phyloP scores from a whole-genome alignment of 2,888 invertebrate genomes.

The Netelia fuscicornis region DNA sequence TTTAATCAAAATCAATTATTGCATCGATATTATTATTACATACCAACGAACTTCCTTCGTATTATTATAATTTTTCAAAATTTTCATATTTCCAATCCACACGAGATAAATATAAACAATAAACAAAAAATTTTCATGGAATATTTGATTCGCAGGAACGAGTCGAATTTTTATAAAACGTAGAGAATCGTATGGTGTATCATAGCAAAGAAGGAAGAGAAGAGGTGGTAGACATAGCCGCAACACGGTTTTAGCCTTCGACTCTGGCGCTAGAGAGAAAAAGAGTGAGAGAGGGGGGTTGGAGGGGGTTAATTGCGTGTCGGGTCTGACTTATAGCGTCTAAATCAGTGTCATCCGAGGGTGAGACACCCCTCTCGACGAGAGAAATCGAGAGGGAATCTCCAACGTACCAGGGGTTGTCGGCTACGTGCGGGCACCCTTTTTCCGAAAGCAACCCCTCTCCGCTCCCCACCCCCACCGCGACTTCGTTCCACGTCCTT shows the following conservation, averaged over 20 bases:
- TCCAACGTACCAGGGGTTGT: conserved; percentile 19
- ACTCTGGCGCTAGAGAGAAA: conserved; percentile 13
- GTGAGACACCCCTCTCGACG: conserved; percentile 63
- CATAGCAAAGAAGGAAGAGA: conserved; percentile 34
- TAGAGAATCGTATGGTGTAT: conserved; percentile 7
- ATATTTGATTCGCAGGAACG: background rate
- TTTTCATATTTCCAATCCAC: background rate
- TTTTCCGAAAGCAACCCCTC: conserved; percentile 44
- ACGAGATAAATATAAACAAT: background rate
- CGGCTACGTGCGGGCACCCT: conserved; percentile 60
- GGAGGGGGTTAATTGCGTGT: conserved; percentile 81
- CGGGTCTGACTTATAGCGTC: conserved; percentile 83
- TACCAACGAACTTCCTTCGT: background rate
- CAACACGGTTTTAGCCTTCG: conserved; percentile 43
- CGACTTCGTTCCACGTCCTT: too few species aligned
- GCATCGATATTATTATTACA: too few species aligned
- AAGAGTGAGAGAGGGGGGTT: conserved; percentile 27
- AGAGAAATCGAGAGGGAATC: conserved; percentile 52
- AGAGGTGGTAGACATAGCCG: conserved; percentile 36
- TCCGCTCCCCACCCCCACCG: too few species aligned
- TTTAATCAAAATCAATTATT: too few species aligned
- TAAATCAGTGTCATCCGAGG: conserved; percentile 81
- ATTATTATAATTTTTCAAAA: too few species aligned
- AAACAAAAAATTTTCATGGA: too few species aligned
- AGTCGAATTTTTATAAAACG: background rate